phyloP scores from a whole-genome alignment of 2,797 vertebrate species.

The Karalla daura region DNA sequence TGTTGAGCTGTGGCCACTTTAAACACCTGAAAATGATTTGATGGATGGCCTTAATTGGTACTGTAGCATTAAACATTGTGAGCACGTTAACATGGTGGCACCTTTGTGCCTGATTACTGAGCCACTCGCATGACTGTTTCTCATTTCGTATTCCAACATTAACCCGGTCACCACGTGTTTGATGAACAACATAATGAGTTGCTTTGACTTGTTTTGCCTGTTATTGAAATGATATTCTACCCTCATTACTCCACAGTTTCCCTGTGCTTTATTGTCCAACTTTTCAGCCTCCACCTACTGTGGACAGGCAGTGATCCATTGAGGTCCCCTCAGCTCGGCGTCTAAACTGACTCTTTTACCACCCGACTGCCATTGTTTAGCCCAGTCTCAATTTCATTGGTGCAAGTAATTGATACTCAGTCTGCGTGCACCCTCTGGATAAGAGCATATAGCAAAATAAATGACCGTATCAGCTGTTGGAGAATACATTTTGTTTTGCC shows the following conservation, averaged over 20 bases:
- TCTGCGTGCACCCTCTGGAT: constrained; percentile 10
- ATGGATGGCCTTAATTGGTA: too few relatives aligned
- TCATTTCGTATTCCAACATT: background rate
- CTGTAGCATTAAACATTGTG: too few relatives aligned
- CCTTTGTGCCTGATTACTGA: background rate
- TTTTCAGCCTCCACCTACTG: constrained; percentile 11
- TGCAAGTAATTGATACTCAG: constrained; percentile 45
- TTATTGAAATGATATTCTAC: background rate
- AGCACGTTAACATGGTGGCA: background rate
- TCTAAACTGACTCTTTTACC: constrained; percentile 20
- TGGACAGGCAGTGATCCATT: constrained; percentile 27
- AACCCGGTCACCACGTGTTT: background rate
- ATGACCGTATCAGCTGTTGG: constrained; percentile 6
- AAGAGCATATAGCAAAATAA: constrained; percentile 11
- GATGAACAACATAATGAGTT: background rate
- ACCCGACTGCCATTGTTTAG: constrained; percentile 40
- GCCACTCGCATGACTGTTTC: background rate
- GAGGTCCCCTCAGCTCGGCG: constrained; percentile 11
- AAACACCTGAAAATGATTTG: too few relatives aligned
- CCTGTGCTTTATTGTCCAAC: background rate
- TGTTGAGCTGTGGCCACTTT: too few relatives aligned
- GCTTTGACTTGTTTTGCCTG: background rate
- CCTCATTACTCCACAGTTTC: background rate
- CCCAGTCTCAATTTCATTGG: constrained; percentile 45
- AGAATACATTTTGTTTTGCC: background rate